Percentiles rank a stretch among this genome's conserved stretches.
These are phyloP conservation scores for Papilio xuthus DNA, from an alignment of 1,140 invertebrate genomes.

Conservation along the genomic window DNA sequence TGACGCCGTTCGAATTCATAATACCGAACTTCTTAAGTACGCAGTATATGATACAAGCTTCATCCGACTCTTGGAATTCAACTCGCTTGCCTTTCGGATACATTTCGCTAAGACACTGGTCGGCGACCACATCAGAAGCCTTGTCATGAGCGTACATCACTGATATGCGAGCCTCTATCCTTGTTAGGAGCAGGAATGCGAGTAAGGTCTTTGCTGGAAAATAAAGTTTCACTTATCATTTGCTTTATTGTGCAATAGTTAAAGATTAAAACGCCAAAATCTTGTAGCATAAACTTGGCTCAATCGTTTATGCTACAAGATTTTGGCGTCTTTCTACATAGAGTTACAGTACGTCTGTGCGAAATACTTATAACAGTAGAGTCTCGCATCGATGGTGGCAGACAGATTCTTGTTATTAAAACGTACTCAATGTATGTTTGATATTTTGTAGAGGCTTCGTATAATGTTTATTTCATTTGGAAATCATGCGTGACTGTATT, in stretches of 20 bases:
- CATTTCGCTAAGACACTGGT: constrained; percentile 70
- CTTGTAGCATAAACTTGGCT: no score
- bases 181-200: constrained; percentile 44
- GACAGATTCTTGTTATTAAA: no score
- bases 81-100: constrained; percentile 58
- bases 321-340: no score
- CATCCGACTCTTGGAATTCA: constrained; percentile 68
- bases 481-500: no score
- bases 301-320: no score
- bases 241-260: not conserved
- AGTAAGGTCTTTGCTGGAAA: constrained; percentile 52
- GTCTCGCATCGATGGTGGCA: no score
- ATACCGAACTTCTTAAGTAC: constrained; percentile 72
- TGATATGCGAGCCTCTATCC: constrained; percentile 58
- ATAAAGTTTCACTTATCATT: constrained; percentile 11
- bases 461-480: no score
- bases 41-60: constrained; percentile 72
- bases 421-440: no score
- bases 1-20: constrained; percentile 62
- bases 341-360: no score
- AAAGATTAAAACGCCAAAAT: no score
- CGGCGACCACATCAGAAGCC: constrained; percentile 61
- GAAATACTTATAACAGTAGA: no score
- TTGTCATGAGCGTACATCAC: constrained; percentile 76
- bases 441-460: no score